These are phyloP conservation scores for Elaeidobius kamerunicus DNA, from an alignment of 2,888 invertebrate genomes.

Conservation along the genomic window DNA sequence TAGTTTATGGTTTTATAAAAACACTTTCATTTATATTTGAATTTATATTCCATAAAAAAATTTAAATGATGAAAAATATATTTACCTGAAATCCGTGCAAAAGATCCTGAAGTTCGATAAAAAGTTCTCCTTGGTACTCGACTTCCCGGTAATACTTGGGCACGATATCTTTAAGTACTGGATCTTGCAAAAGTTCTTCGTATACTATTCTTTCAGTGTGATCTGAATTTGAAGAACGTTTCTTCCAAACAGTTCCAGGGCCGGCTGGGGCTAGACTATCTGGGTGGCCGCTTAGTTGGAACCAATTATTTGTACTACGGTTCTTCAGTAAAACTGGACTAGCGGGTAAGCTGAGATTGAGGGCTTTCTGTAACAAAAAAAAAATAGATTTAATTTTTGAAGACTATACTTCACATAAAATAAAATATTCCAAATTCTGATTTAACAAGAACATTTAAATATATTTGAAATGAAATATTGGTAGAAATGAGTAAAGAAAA, in stretches of 20 bases:
- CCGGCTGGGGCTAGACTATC: slow-evolving; percentile 92
- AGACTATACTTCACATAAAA: neutral
- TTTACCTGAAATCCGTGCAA: slow-evolving; percentile 77
- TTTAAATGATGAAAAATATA: too few species aligned
- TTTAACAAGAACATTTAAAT: too few species aligned
- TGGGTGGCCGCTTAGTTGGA: slow-evolving; percentile 90
- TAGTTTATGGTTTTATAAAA: too few species aligned
- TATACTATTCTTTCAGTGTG: slow-evolving; percentile 77
- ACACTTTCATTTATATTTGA: too few species aligned
- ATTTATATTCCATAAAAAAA: too few species aligned
- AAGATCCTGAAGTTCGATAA: slow-evolving; percentile 94
- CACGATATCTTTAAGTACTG: slow-evolving; percentile 67
- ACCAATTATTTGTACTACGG: slow-evolving; percentile 68
- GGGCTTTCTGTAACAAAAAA: slow-evolving; percentile 69
- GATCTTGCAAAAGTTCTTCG: slow-evolving; percentile 73
- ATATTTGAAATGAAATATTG: too few species aligned
- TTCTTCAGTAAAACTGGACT: slow-evolving; percentile 80
- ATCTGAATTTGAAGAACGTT: slow-evolving; percentile 66
- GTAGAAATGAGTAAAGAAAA: too few species aligned
- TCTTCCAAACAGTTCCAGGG: slow-evolving; percentile 92
- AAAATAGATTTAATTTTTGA: slow-evolving; percentile 5
- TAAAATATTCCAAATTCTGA: too few species aligned
- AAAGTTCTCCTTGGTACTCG: slow-evolving; percentile 73
- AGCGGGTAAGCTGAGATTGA: slow-evolving; percentile 87
- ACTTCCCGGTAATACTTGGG: slow-evolving; percentile 84